These are phyloP conservation scores for Stenurella melanura DNA, from an alignment of 2,888 invertebrate species.

Conservation along the genomic window DNA sequence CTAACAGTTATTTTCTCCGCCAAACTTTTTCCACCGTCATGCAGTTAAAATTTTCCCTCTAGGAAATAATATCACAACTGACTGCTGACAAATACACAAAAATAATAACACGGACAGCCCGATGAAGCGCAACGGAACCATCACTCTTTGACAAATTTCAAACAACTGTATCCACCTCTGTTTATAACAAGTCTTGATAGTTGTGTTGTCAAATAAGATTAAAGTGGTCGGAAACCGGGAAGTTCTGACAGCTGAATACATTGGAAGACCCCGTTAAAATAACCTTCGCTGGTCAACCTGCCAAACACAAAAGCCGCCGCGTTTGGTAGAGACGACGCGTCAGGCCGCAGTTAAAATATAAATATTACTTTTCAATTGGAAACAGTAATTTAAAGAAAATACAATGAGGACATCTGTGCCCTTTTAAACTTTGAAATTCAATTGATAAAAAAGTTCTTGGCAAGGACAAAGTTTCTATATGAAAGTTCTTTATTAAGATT, in stretches of 20 bases:
- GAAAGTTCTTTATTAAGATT: too few species aligned
- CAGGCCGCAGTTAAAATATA: background rate
- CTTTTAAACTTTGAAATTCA: too few species aligned
- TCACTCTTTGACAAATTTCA: slow-evolving; percentile 39
- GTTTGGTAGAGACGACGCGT: background rate
- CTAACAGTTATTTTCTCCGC: too few species aligned
- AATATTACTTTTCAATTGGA: slow-evolving; percentile 1
- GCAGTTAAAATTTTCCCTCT: background rate
- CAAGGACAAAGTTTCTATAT: too few species aligned
- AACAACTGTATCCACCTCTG: slow-evolving; percentile 33
- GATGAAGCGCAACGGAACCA: slow-evolving; percentile 35
- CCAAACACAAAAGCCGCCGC: slow-evolving; percentile 30
- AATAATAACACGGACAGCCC: slow-evolving; percentile 18
- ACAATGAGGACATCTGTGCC: background rate
- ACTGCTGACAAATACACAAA: slow-evolving; percentile 14
- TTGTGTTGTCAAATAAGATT: slow-evolving; percentile 36
- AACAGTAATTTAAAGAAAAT: slow-evolving; percentile 3
- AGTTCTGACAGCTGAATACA: slow-evolving; percentile 33
- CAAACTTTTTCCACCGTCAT: background rate
- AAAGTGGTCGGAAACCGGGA: slow-evolving; percentile 23
- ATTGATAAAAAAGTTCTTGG: too few species aligned
- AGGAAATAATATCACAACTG: background rate
- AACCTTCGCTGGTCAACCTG: slow-evolving; percentile 22
- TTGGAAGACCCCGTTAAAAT: slow-evolving; percentile 21
- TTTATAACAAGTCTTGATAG: slow-evolving; percentile 12